Evolutionary conservation across 2,888 invertebrate species (phyloP), one percentile per base, ranked within the genome.

Genomic region (Lycophotia porphyrea): DNA sequence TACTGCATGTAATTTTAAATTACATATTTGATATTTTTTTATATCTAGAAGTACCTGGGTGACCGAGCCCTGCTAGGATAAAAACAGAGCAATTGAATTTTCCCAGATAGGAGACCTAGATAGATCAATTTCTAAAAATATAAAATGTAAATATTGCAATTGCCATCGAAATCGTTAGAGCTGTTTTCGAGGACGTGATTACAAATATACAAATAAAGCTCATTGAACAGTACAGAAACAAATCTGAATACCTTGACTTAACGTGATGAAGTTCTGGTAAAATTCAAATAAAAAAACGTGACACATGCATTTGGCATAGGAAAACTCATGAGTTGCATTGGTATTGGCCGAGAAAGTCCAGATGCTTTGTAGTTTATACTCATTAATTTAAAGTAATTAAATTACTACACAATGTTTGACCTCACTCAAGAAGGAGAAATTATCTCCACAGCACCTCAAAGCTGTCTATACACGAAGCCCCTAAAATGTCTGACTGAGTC

Each of bases 401-500:
- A 55, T 31, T 24, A 18, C 3, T 21, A 15, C 4, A 31, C 34
- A 44, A 9, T 36, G 27, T 21, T 24, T 15, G 0, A 58, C 31
- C 42, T 24, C 15, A 42, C 13, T 44, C 1, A 31, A 21, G 0
- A 44, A 60, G 34, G 15, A 83, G 31, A 71, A 64, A 49, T 24
- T 49, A 24, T 63, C 18, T 58, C 11, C 2, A 11, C 5, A 27
- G 58, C 66, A 47, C 24, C 39, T 58, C 81, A 44, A 11, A 52
- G 72, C 74, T 34, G 42, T 69, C 39, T 61, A 34, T 80, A 78
- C 24, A 13, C 21, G 61, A 71, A 77, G 72, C 67, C 55, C 68
- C 74, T 65, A 65, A 75, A 74, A 63, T 63, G 34, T 69, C 65
- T 9, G 75, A 31, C 76, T 49, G 67, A 63, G 66, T 63, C 60